Conservation (phyloP, 2,888 invertebrate species). For the Acrobasis consociella region DNA sequence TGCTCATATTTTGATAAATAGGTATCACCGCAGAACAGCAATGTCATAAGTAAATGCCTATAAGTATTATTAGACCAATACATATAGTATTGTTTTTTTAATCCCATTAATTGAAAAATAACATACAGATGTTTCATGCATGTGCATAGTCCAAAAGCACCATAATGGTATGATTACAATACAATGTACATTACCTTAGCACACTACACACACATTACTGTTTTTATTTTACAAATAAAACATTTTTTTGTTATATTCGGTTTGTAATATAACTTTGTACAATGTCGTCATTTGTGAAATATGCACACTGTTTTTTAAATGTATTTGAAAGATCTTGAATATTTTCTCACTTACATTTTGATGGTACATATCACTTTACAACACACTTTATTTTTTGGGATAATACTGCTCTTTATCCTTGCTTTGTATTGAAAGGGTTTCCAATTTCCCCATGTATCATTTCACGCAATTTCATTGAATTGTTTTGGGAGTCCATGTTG, state of each 20-base stretch:
- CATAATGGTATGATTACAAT: slow-evolving; percentile 33
- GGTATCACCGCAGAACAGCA: no score
- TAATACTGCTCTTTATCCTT: neutral
- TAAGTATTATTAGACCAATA: no score
- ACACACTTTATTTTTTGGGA: neutral
- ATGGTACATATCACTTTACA: no score
- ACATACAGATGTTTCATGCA: slow-evolving; percentile 10
- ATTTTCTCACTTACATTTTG: no score
- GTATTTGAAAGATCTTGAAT: no score
- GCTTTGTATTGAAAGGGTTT: slow-evolving; percentile 23
- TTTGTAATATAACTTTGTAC: neutral
- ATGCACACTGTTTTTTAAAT: no score
- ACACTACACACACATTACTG: slow-evolving; percentile 8
- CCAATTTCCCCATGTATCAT: slow-evolving; percentile 21
- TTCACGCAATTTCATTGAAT: slow-evolving; percentile 27
- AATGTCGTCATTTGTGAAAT: no score
- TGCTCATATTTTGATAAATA: no score
- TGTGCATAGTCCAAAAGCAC: slow-evolving; percentile 10
- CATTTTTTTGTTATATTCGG: neutral
- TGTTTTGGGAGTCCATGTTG: slow-evolving; percentile 9
- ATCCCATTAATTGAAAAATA: neutral
- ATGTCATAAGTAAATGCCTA: no score
- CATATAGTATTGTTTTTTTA: no score
- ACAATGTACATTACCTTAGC: slow-evolving; percentile 18
- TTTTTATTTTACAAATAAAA: neutral